Evolutionary conservation across 2,113 vertebrate species (phyloP).

Genomic region (Tinamus guttatus): DNA sequence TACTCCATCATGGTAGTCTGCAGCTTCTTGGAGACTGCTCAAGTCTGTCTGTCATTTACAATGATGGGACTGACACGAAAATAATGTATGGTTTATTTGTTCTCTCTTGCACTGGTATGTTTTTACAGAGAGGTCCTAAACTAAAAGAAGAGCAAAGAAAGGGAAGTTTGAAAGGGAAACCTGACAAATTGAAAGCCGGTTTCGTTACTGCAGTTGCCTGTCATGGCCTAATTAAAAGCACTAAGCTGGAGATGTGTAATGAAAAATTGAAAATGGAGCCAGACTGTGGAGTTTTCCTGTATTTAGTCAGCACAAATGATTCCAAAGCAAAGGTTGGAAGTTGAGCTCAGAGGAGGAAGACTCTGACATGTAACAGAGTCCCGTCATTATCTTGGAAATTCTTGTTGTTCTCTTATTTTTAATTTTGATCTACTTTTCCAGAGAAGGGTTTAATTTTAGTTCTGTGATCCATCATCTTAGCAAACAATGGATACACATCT

Average conservation of each 20-base stretch:
- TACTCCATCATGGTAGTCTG: not conserved
- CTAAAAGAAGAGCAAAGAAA: not conserved
- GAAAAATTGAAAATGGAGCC: not conserved
- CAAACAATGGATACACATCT: not conserved
- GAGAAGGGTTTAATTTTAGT: not conserved
- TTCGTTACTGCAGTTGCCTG: not conserved
- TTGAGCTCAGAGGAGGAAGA: not conserved
- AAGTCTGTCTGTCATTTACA: not conserved
- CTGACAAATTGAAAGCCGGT: not conserved
- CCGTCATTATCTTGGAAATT: not conserved
- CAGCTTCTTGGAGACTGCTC: not conserved
- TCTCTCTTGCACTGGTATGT: not conserved
- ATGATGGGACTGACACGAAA: not conserved
- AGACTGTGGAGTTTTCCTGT: not conserved
- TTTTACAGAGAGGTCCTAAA: not conserved
- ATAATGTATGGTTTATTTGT: not conserved
- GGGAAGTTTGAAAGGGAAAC: not conserved
- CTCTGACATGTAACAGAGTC: not conserved
- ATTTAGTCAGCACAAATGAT: not conserved
- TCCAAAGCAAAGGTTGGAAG: not conserved
- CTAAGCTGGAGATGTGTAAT: not conserved
- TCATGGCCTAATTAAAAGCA: not conserved
- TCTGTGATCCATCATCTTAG: not conserved
- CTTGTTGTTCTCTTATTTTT: not conserved
- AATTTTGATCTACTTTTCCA: not conserved